Conservation (phyloP, 2,888 invertebrate genomes). For the Adelphocoris suturalis region DNA sequence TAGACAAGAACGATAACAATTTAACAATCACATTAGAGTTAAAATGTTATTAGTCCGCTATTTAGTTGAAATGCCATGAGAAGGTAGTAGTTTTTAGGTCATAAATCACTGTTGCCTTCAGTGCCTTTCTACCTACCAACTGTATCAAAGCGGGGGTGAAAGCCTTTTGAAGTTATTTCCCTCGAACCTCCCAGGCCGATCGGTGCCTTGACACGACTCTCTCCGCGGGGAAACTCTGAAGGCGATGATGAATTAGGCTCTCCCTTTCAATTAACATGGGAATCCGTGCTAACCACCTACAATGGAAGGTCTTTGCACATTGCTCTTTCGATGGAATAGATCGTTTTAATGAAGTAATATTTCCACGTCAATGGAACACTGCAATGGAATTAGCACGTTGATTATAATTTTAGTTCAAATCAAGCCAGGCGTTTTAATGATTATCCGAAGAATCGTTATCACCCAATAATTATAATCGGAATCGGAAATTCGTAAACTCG, state of each 20-base stretch:
- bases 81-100: background rate
- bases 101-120: slow-evolving; percentile 7
- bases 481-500: too few species aligned
- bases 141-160: background rate
- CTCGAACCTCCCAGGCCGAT: background rate
- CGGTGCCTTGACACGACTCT: slow-evolving; percentile 15
- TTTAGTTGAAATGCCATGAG: too few species aligned
- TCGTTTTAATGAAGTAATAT: background rate
- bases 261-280: slow-evolving; percentile 16
- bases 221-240: background rate
- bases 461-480: too few species aligned
- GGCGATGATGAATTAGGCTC: slow-evolving; percentile 12
- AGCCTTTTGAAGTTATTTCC: slow-evolving; percentile 14
- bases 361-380: background rate
- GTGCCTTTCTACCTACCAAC: background rate
- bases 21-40: too few species aligned
- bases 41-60: too few species aligned
- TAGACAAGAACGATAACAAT: too few species aligned
- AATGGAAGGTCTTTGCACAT: background rate
- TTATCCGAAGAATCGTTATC: too few species aligned
- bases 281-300: background rate
- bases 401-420: too few species aligned
- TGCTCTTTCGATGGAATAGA: too few species aligned
- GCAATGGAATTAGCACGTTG: too few species aligned
- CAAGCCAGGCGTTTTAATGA: too few species aligned